phyloP scores from a whole-genome alignment of 2,888 invertebrate genomes.

The Eumerus sabulonum region DNA sequence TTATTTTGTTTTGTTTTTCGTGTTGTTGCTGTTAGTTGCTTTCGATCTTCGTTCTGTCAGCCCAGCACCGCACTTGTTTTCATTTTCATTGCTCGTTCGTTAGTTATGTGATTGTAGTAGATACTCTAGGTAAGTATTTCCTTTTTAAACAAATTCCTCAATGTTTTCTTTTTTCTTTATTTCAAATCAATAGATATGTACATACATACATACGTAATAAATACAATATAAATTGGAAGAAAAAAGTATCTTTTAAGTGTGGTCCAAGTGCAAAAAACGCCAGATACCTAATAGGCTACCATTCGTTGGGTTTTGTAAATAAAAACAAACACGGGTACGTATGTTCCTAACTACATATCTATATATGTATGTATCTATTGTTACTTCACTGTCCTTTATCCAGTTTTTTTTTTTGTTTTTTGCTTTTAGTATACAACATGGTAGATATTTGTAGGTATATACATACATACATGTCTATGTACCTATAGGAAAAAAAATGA shows the following conservation, averaged over 20 bases:
- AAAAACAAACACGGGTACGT: too few species aligned
- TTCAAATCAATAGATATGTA: constrained; percentile 35
- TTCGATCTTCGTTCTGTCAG: constrained; percentile 25
- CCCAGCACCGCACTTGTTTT: constrained; percentile 55
- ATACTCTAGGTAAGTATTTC: too few species aligned
- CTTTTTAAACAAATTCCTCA: too few species aligned
- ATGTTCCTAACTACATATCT: too few species aligned
- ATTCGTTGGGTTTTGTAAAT: too few species aligned
- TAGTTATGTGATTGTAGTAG: constrained; percentile 4
- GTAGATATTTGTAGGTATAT: too few species aligned
- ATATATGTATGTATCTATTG: too few species aligned
- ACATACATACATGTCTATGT: not conserved
- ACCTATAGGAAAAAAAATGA: too few species aligned
- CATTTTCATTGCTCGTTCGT: constrained; percentile 38
- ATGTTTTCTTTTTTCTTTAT: too few species aligned
- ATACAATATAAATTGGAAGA: not conserved
- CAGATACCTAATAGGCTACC: constrained; percentile 51
- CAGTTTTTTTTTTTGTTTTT: too few species aligned
- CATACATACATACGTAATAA: not conserved
- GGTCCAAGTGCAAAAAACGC: constrained; percentile 20
- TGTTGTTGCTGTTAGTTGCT: constrained; percentile 49
- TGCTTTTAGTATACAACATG: too few species aligned
- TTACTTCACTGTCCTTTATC: too few species aligned
- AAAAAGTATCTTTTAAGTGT: not conserved
- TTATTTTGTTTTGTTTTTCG: constrained; percentile 20